phyloP scores from a whole-genome alignment of 2,797 vertebrate genomes.

The Dendrocincla tyrannina region DNA sequence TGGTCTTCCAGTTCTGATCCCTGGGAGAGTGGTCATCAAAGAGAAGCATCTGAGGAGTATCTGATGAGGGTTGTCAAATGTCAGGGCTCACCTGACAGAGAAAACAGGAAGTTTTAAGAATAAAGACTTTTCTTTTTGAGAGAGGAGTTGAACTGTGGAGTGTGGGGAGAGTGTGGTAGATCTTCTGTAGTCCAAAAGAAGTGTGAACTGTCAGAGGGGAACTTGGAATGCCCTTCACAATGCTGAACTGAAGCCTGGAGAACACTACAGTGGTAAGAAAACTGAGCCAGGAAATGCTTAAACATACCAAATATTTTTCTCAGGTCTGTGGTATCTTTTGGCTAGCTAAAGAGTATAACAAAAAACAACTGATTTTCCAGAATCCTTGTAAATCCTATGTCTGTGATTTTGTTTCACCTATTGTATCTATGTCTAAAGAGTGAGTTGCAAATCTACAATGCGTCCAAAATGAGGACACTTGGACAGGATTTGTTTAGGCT shows the following conservation, averaged over 20 bases:
- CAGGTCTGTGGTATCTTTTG: not conserved
- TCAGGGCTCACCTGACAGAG: not conserved
- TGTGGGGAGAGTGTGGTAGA: too few species aligned
- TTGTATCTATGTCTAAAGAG: not conserved
- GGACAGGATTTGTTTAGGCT: not conserved
- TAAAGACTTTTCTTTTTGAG: not conserved
- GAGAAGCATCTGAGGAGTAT: not conserved
- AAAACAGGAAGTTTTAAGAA: not conserved
- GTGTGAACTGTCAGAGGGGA: not conserved
- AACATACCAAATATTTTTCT: not conserved
- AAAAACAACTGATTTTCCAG: not conserved
- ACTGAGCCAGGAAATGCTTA: not conserved
- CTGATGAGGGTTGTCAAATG: not conserved
- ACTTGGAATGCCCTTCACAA: not conserved
- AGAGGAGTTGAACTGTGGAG: not conserved
- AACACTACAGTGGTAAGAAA: not conserved
- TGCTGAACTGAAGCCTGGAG: not conserved
- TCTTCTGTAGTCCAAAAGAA: not conserved
- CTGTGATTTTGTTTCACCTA: not conserved
- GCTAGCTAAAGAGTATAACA: not conserved
- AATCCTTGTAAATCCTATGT: not conserved
- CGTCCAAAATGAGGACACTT: not conserved
- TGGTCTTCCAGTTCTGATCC: not conserved
- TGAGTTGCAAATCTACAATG: not conserved
- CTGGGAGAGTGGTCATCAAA: not conserved